Conservation (phyloP, 2,888 invertebrate species). For the Hypolimnas misippus region DNA sequence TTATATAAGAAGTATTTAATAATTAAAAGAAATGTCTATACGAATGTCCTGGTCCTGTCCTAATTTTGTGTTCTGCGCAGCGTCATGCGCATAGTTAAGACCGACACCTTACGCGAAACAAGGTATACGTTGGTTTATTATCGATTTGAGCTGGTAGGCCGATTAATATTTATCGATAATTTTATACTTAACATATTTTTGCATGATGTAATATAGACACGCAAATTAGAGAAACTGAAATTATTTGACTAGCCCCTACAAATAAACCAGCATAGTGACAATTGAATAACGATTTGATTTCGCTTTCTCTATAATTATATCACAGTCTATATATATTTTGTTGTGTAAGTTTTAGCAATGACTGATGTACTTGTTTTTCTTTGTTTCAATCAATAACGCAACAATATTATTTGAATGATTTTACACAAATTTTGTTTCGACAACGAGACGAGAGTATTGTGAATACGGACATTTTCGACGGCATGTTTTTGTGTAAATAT, state of each 20-base stretch:
- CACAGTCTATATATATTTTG: not conserved
- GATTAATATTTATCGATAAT: not conserved
- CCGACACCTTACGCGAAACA: too few relatives aligned
- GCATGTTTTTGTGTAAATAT: conserved; percentile 67
- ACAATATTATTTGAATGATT: not conserved
- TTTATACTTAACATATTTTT: conserved; percentile 3
- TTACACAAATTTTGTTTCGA: conserved; percentile 14
- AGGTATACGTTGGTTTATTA: conserved; percentile 35
- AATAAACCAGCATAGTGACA: conserved; percentile 12
- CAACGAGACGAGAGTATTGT: conserved; percentile 47
- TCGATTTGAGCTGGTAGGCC: conserved; percentile 9
- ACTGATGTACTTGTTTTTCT: conserved; percentile 14
- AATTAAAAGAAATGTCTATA: too few relatives aligned
- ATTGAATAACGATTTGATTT: conserved; percentile 15
- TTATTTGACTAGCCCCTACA: not conserved
- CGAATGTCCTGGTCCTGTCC: too few relatives aligned
- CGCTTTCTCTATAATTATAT: not conserved
- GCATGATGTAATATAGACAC: not conserved
- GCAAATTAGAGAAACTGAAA: not conserved
- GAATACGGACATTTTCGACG: conserved; percentile 61
- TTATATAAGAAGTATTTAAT: too few relatives aligned
- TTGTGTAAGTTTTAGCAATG: conserved; percentile 18
- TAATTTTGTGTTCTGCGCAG: too few relatives aligned
- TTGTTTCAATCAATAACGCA: conserved; percentile 10
- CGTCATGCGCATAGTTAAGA: too few relatives aligned